Base-by-base conservation (phyloP, 2,797 vertebrate species). In the Saxicola maurus region DNA sequence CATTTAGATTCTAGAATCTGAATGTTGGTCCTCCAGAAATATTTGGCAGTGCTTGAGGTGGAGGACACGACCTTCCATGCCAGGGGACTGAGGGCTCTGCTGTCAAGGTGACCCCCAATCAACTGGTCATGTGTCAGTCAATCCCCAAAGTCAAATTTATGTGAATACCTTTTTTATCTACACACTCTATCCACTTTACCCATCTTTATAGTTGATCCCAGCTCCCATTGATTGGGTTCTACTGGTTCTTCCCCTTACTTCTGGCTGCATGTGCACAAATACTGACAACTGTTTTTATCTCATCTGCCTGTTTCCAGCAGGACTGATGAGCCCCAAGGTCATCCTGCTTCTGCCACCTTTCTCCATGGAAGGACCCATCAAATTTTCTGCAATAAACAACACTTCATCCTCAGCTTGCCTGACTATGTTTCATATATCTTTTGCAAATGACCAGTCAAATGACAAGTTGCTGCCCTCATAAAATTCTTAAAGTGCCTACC, bases 391-490 rank as follows among this genome's bases (percentile, higher is more conserved):
- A 89, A 79, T 79, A 86, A 94, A 82, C 91, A 82, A 74, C 6
- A 15, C n/a, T 72, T 86, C 66, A 56, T 83, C 31, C 64, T 69
- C 71, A 64, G 31, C 60, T 86, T 1, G 1, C 67, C 61, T 42
- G 30, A 13, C 25, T 78, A 23, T 52, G 53, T 73, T 83, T 87
- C 80, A 86, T 71, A 33, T 40, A 90, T 86, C 81, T 92, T 89
- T 74, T 64, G 71, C 53, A 73, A 93, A 95, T 86, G 74, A 64
- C 77, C 64, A 66, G 69, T 28, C 37, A 82, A 68, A 89, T 59
- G 87, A 86, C 77, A 86, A 51, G 52, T 31, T 82, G 45, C 49
- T 92, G 67, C 56, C n/a, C 77, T 88, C 87, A 91, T 93, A 95
- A 94, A 92, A 67, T 88, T 86, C 74, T 92, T 30, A 17, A 91